Conservation (phyloP, 92 coral and sea anemone species). For the Desmophyllum pertusum region DNA sequence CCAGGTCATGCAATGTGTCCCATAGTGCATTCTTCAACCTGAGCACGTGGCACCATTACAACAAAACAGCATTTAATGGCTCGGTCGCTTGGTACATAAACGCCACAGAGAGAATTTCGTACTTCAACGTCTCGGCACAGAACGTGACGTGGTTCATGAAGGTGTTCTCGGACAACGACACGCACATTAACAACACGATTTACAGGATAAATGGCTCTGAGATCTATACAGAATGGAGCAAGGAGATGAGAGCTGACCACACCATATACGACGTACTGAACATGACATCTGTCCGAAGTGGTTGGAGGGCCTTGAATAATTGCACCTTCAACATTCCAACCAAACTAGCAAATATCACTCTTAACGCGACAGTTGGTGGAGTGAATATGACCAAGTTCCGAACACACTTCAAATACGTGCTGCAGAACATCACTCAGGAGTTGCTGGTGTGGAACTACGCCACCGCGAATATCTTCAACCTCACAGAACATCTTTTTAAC, state of each 20-base stretch:
- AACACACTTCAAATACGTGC: conserved; percentile 51
- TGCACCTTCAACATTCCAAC: conserved; percentile 59
- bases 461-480: conserved; percentile 48
- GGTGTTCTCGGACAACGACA: conserved; percentile 52
- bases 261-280: conserved; percentile 33
- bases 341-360: conserved; percentile 69
- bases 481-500: conserved; percentile 54
- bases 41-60: conserved; percentile 73
- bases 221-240: conserved; percentile 55
- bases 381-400: conserved; percentile 56
- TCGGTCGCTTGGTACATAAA: conserved; percentile 61
- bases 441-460: conserved; percentile 62
- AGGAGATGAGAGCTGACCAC: conserved; percentile 47
- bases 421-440: conserved; percentile 59
- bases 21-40: conserved; percentile 53
- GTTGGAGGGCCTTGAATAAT: conserved; percentile 58
- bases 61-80: conserved; percentile 66
- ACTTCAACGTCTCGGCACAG: conserved; percentile 41
- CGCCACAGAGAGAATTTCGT: conserved; percentile 48
- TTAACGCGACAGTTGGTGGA: conserved; percentile 59
- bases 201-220: conserved; percentile 63
- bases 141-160: conserved; percentile 60
- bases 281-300: conserved; percentile 40
- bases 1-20: conserved; percentile 62
- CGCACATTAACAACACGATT: conserved; percentile 58